Evolutionary conservation across 2,888 invertebrate species (phyloP), one percentile per base, ranked within the genome.

Genomic region (Drosophila tripunctata): DNA sequence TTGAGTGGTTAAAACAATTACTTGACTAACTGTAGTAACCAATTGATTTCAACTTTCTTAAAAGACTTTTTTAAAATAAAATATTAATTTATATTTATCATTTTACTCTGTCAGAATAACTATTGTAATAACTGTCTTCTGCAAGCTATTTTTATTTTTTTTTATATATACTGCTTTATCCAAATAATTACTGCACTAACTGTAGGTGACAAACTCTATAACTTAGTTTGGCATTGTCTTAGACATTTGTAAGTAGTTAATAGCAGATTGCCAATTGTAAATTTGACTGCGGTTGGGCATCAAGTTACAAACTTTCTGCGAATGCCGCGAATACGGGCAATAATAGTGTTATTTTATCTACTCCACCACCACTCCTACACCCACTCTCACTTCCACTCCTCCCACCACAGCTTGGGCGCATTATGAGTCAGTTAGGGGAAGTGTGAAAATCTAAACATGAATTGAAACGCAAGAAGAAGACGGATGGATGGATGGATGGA

Each of bases 371-470:
- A 27, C 24, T 10, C 27, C 27, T 27, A 27, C 27, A 10, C 3
- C 27, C 36, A n/a, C 47, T 27, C 21, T 8, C 38, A 4, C n/a
- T n/a, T n/a, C n/a, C n/a, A n/a, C n/a, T n/a, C n/a, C n/a, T n/a
- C n/a, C n/a, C n/a, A n/a, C n/a, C n/a, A n/a, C n/a, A n/a, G n/a
- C n/a, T n/a, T n/a, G n/a, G n/a, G n/a, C n/a, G 33, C 52, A 33
- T 45, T 44, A 65, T 84, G 81, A 81, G 45, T 87, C 81, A 77
- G 84, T 64, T 62, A 14, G 50, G 50, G 58, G 50, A 75, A 60
- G 82, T 72, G 79, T 65, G 79, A 80, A 85, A 85, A 85, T 64
- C 75, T 62, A 51, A 22, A 38, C 40, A 55, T 54, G 40, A 51
- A 74, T 66, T 47, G 61, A 19, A 22, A 27, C 4, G 0, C 27